Evolutionary conservation across 2,797 vertebrate genomes (phyloP), one percentile per base, ranked within the genome.

Genomic region (Okamejei kenojei): DNA sequence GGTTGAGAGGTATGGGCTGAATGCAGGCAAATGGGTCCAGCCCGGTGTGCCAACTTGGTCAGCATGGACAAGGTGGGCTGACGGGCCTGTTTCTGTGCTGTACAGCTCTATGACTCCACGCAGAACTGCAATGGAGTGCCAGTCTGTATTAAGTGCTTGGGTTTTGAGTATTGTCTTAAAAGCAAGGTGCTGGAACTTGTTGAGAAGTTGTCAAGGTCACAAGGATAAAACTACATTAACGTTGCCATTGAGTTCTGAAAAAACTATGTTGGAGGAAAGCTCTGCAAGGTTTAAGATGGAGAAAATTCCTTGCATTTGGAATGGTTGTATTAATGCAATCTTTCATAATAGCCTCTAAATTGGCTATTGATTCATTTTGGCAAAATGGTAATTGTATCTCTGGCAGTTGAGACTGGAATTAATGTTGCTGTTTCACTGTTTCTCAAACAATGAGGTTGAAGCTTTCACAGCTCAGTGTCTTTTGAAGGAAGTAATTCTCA

Each of bases 341-440:
- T 17, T 61, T 63, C 29, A 86, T 86, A 86, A 86, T 86, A 63
- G 82, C 17, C 82, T 86, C 11, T n/a, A 86, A 86, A 86, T 86
- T 86, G 82, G 26, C 58, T 65, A 63, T 86, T 86, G 82, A 86
- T 86, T 65, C 63, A 58, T 68, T 32, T 68, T 68, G 61, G n/a
- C 32, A n/a, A 68, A 32, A 35, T 86, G 82, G 63, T 86, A 86
- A 86, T 68, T 68, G 63, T 35, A 35, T 32, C 32, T 21, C 26
- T 68, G n/a, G 84, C 84, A 88, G n/a, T 9, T 88, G 84, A 68
- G 61, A 32, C n/a, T 88, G 84, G 61, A 68, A 88, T 88, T 88
- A 88, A 32, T 68, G 65, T 88, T 35, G 63, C 61, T 32, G 15
- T 68, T 68, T 68, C 84, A 68, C 5, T 29, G 17, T n/a, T 65